phyloP scores from a whole-genome alignment of 1,140 invertebrate species.

The Galendromus occidentalis region DNA sequence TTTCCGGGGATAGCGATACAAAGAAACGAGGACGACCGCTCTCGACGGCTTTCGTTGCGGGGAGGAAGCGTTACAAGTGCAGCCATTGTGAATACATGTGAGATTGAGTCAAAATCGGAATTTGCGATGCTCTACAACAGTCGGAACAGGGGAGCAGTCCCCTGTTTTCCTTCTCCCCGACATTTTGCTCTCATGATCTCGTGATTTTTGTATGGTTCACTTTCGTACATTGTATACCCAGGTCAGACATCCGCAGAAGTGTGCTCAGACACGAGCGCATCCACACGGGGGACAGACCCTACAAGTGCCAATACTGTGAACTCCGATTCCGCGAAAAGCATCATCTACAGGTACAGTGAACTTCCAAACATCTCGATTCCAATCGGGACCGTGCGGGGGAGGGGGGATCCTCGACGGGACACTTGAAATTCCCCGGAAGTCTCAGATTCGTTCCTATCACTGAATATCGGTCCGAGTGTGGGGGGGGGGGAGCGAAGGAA shows the following conservation, averaged over 20 bases:
- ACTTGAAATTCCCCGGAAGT: no score
- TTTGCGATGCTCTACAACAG: neutral
- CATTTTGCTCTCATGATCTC: neutral
- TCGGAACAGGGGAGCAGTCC: neutral
- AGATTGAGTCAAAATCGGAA: neutral
- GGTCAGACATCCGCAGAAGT: neutral
- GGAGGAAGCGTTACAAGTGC: neutral
- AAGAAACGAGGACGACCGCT: neutral
- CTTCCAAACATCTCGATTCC: no score
- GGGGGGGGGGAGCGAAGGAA: no score
- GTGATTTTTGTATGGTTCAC: neutral
- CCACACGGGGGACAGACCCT: conserved; percentile 72
- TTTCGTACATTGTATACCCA: neutral
- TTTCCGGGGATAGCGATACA: neutral
- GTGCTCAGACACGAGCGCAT: conserved; percentile 32
- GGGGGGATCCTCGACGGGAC: no score
- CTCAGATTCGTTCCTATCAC: no score
- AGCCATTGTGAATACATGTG: neutral
- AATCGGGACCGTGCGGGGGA: no score
- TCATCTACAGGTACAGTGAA: conserved; percentile 32
- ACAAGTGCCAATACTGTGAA: conserved; percentile 60
- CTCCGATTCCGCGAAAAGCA: conserved; percentile 79
- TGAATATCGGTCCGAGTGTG: no score
- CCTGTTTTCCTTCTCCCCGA: neutral
- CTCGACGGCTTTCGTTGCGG: neutral